These are phyloP conservation scores for Centropristis striata DNA, from an alignment of 2,113 vertebrate genomes.

Conservation along the genomic window DNA sequence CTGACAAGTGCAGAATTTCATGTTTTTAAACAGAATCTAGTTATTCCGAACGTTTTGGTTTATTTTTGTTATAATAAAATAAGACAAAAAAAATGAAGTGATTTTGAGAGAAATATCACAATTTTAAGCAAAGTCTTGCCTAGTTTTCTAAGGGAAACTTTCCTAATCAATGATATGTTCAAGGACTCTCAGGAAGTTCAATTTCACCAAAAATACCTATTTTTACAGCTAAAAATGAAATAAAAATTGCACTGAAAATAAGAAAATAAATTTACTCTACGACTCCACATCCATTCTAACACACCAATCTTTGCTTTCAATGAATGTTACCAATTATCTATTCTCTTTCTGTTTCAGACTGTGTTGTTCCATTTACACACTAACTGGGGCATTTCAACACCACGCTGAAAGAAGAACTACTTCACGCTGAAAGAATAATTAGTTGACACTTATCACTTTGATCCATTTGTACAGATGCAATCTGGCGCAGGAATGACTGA, in stretches of 20 bases:
- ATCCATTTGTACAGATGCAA: constrained; percentile 60
- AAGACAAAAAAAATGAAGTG: no score
- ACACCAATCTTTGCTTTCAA: not conserved
- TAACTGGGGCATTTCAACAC: constrained; percentile 56
- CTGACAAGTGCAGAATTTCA: no score
- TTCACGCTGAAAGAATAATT: constrained; percentile 61
- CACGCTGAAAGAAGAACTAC: constrained; percentile 36
- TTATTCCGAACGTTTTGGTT: no score
- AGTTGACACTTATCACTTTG: constrained; percentile 55
- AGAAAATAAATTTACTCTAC: not conserved
- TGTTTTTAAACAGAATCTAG: no score
- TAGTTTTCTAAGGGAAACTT: no score
- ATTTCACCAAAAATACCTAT: no score
- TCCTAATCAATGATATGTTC: no score
- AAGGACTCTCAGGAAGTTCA: no score
- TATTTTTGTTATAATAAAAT: no score
- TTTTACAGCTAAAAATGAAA: no score
- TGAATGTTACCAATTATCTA: constrained; percentile 14
- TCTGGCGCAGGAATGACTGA: constrained; percentile 43
- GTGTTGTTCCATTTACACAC: constrained; percentile 28
- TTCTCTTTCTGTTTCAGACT: constrained; percentile 16
- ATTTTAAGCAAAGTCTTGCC: no score
- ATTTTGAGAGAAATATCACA: not conserved
- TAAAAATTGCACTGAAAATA: not conserved
- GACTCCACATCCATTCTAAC: not conserved